Evolutionary conservation across 2,888 invertebrate genomes (phyloP), one percentile per base, ranked within the genome.

Genomic region (Pemphredon lugubris): DNA sequence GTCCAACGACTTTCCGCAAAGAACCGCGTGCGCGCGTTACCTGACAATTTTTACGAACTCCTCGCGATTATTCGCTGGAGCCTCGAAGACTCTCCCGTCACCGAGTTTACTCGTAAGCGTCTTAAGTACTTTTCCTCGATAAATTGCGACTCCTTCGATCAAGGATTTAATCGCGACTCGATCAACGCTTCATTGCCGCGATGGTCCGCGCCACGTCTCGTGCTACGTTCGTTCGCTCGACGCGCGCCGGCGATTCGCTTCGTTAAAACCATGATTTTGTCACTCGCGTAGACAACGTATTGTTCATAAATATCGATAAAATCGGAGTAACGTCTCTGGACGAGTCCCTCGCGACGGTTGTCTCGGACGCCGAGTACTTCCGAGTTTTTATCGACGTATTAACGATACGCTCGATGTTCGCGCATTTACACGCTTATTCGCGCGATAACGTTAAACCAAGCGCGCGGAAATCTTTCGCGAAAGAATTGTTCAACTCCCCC

Each of bases 161-260:
- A 39, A 32, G 47, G 57, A 47, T 5, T 59, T 68, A 73, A 76
- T 77, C 73, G 48, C 23, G 39, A 53, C 30, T 50, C 47, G 59
- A 73, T 61, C 54, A 59, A 48, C 40, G 61, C 57, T n/a, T 73
- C 63, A 77, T 73, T 77, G 65, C 44, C 65, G 65, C 61, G 47
- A 63, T 76, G 51, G 69, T 34, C 37, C 16, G n/a, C 14, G 32
- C 42, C 34, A 51, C 50, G 65, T n/a, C 73, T 61, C 48, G 44
- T 30, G 11, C 13, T 61, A 30, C 21, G 34, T 42, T 57, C 69
- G 58, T 69, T 71, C 69, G 53, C 69, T 69, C 53, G 51, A 13
- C 18, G 13, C 45, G 13, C 44, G 18, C 21, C 32, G 32, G 30
- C 37, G 39, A 34, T 53, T 67, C 42, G 26, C 40, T 61, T 57